Base-by-base conservation (phyloP, 1,140 invertebrate genomes). In the Antheraea pernyi region DNA sequence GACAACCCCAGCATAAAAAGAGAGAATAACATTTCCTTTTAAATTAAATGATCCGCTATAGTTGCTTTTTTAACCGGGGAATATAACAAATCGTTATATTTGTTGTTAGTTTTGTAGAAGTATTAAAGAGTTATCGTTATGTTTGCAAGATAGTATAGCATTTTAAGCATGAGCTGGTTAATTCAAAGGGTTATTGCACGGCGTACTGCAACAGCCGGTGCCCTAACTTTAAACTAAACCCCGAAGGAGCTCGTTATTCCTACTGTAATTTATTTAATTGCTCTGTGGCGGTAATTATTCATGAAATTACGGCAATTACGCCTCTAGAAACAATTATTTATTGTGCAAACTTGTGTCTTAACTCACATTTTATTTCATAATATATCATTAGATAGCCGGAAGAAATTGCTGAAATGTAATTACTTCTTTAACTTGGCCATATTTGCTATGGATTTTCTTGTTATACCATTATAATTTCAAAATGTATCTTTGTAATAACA, bases 251-350 rank as follows among this genome's bases (percentile, higher is more conserved):
- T 84, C 88, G 86, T 90, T 91, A 91, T 86, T 92, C 82, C 85
- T 84, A 85, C 83, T 85, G 88, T 92, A 92, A 92, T 92, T 92
- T 92, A 92, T 92, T 90, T 92, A 92, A 92, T 92, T 92, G 90
- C 90, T 82, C 85, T 91, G 85, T 89, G 88, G 88, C 82, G 79
- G 88, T 91, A 89, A 92, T 92, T 92, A 92, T 92, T 92, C 90
- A 92, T 92, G 88, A 91, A 92, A 92, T 92, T 92, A 91, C 90
- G 88, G 90, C 90, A 91, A 92, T 92, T 92, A 91, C 78, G 89
- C 84, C 88, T 88, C 68, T 82, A 81, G 88, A 91, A 91, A 91
- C 90, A 92, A 91, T 92, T 92, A 92, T 92, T 92, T 92, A 92
- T 92, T 90, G 83, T 91, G 76, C 84, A 90, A 92, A 90, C 84